phyloP scores from a whole-genome alignment of 2,113 vertebrate species.

The Typhlomys cinereus region DNA sequence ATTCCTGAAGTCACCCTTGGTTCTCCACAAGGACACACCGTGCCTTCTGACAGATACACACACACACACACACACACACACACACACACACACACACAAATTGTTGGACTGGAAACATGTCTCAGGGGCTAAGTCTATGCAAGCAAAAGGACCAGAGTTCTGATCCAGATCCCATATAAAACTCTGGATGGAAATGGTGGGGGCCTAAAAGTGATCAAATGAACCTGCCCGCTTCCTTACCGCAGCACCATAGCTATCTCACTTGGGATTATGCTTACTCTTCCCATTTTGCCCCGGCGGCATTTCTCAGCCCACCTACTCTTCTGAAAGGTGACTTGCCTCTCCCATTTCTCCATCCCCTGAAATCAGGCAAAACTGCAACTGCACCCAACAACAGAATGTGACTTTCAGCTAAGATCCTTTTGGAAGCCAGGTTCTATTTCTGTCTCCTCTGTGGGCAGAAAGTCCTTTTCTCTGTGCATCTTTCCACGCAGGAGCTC shows the following conservation, averaged over 20 bases:
- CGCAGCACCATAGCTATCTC: neutral
- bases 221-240: neutral
- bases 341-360: neutral
- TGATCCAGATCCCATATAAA: no score
- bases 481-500: neutral
- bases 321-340: neutral
- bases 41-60: no score
- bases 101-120: neutral
- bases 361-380: neutral
- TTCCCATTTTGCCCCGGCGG: neutral
- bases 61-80: no score
- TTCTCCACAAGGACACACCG: no score
- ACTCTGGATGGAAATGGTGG: no score
- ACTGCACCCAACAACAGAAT: neutral
- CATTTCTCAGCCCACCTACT: neutral
- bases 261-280: neutral
- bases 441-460: neutral
- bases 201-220: neutral
- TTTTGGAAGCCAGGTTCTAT: neutral
- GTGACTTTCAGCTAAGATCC: neutral
- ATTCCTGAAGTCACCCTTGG: no score
- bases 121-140: no score
- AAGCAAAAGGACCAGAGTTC: no score
- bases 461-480: neutral
- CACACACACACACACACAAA: no score